Conservation (phyloP, 2,113 vertebrate genomes). For the Ceyx margarethae region DNA sequence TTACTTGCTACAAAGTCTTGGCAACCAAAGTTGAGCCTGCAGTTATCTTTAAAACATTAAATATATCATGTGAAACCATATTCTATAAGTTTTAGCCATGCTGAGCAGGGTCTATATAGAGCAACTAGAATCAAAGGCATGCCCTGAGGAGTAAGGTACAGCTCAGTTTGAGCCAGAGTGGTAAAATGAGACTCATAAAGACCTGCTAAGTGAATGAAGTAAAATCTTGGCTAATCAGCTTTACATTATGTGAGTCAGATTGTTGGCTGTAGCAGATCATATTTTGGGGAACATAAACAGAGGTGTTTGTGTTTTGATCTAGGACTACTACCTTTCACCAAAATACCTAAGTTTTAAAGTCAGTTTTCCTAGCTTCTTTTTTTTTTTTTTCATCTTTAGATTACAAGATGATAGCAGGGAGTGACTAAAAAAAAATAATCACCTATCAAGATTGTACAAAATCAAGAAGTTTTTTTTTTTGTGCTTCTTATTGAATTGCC, state of each 20-base stretch:
- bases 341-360: background rate
- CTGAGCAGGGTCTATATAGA: background rate
- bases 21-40: background rate
- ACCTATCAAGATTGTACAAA: background rate
- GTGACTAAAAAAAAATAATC: background rate
- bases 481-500: background rate
- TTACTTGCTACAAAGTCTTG: conserved; percentile 21
- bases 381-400: background rate
- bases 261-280: background rate
- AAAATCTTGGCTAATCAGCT: background rate
- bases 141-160: background rate
- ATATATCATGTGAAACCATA: background rate
- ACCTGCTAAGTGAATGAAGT: background rate
- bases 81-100: background rate
- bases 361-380: background rate
- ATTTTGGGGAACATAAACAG: background rate
- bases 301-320: background rate
- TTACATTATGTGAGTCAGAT: background rate
- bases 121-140: background rate
- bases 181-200: background rate
- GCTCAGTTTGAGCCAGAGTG: background rate
- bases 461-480: background rate
- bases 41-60: conserved; percentile 11
- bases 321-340: background rate
- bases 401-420: background rate